Evolutionary conservation across 2,888 invertebrate genomes (phyloP).

Genomic region (Biston betularia): DNA sequence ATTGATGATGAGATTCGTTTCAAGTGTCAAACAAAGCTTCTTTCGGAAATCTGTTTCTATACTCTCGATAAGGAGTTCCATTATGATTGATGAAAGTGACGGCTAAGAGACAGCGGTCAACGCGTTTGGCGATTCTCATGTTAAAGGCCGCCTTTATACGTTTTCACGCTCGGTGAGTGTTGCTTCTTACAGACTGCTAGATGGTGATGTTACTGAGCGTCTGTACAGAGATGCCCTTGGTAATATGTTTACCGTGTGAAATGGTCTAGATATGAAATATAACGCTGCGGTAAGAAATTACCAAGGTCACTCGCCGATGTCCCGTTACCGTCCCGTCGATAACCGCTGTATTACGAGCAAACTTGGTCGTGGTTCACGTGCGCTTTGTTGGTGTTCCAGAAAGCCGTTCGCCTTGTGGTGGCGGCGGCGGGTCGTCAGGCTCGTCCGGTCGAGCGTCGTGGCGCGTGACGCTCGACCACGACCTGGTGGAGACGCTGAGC

Average conservation of each 20-base stretch:
- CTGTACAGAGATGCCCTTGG: too few relatives aligned
- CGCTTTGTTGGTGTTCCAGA: slow-evolving; percentile 83
- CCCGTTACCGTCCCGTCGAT: neutral
- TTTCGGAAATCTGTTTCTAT: neutral
- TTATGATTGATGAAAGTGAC: slow-evolving; percentile 10
- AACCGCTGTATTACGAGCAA: neutral
- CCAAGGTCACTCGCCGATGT: neutral
- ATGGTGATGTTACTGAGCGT: too few relatives aligned
- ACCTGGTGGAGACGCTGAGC: slow-evolving; percentile 96
- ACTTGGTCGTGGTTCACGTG: neutral
- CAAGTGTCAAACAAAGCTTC: slow-evolving; percentile 1
- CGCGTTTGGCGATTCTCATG: too few relatives aligned
- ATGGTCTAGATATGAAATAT: neutral
- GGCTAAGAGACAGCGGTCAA: neutral
- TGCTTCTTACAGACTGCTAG: too few relatives aligned
- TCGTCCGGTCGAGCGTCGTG: slow-evolving; percentile 92
- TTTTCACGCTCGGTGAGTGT: too few relatives aligned
- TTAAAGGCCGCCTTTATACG: too few relatives aligned
- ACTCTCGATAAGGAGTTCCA: slow-evolving; percentile 12
- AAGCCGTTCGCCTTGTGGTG: slow-evolving; percentile 91
- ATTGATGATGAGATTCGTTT: neutral
- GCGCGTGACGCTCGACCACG: slow-evolving; percentile 97
- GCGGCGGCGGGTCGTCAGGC: slow-evolving; percentile 90
- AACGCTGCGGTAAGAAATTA: neutral
- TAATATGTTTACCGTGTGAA: neutral